A percentile compares a stretch with the other conserved stretches of the same genome.
These are phyloP conservation scores for Coptodon bakossiorum DNA, from an alignment of 2,113 vertebrate genomes.

Conservation along the genomic window DNA sequence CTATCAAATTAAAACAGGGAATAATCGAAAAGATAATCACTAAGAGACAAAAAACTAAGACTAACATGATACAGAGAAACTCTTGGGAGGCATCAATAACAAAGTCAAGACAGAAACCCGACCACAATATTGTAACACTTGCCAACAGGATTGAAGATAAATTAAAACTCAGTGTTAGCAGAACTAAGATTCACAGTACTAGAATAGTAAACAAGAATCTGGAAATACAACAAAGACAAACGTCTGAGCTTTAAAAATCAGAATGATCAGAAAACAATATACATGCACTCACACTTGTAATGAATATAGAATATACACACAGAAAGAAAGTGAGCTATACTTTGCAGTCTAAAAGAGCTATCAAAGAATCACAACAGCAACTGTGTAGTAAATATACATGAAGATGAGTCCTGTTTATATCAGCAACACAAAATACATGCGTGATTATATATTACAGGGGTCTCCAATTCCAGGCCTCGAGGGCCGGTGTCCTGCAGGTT, in stretches of 20 bases:
- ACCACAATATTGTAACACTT: not conserved
- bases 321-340: not conserved
- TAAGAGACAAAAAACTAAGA: not conserved
- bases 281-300: not conserved
- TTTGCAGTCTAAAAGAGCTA: not conserved
- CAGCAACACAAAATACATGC: not conserved
- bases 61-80: not conserved
- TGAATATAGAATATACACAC: not conserved
- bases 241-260: not conserved
- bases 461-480: not conserved
- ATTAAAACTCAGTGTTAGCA: not conserved
- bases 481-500: not conserved
- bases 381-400: not conserved
- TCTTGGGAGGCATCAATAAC: not conserved
- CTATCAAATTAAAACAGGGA: not conserved
- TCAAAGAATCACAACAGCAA: not conserved
- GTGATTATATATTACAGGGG: not conserved
- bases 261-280: not conserved
- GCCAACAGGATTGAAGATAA: not conserved
- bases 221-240: not conserved
- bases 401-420: not conserved
- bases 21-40: not conserved
- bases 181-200: not conserved
- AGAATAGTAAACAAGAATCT: not conserved
- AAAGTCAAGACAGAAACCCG: not conserved